These are phyloP conservation scores for Trilocha varians DNA, from an alignment of 2,888 invertebrate genomes.

Conservation along the genomic window DNA sequence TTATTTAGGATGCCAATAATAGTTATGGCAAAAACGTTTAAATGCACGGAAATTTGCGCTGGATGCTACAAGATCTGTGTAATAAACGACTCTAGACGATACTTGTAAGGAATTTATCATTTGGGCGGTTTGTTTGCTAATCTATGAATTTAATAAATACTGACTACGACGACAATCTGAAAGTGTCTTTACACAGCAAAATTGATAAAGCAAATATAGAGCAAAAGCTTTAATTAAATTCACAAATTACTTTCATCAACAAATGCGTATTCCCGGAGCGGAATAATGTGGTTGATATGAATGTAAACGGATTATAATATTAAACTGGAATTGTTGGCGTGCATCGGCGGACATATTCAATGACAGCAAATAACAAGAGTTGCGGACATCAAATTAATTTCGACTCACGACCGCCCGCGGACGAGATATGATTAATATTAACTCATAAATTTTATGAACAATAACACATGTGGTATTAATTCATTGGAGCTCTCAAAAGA, in stretches of 20 bases:
- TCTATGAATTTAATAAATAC: too few species aligned
- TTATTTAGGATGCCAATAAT: too few species aligned
- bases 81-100: too few species aligned
- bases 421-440: conserved; percentile 26
- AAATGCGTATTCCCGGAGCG: background rate
- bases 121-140: too few species aligned
- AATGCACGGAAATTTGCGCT: too few species aligned
- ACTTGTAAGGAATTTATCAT: too few species aligned
- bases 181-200: too few species aligned
- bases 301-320: background rate
- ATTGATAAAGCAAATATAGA: background rate
- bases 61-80: too few species aligned
- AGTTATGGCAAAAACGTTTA: too few species aligned
- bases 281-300: background rate
- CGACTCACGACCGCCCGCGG: conserved; percentile 33
- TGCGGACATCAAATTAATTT: conserved; percentile 40
- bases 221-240: background rate
- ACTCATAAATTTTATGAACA: conserved; percentile 24
- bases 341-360: conserved; percentile 1
- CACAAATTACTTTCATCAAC: background rate
- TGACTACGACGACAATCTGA: too few species aligned
- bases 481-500: background rate
- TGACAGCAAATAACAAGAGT: conserved; percentile 14
- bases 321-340: conserved; percentile 1
- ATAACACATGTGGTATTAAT: conserved; percentile 10